These are phyloP conservation scores for Hypotaenidia philippensis DNA, from an alignment of 2,797 vertebrate genomes.

Conservation along the genomic window DNA sequence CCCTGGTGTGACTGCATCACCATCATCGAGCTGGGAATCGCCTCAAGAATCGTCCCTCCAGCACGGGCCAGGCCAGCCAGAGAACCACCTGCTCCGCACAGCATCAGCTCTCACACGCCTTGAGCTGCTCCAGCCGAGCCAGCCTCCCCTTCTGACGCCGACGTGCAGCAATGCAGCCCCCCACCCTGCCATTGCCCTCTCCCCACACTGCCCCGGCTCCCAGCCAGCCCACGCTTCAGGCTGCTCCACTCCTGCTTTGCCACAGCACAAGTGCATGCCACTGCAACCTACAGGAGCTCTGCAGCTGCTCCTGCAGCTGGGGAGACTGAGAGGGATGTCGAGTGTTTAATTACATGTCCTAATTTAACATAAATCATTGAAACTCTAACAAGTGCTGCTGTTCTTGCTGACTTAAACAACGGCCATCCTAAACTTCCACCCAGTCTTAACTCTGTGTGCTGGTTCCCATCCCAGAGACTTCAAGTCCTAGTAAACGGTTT, in stretches of 20 bases:
- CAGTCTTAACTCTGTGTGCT: background rate
- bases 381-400: background rate
- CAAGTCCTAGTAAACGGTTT: background rate
- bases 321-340: background rate
- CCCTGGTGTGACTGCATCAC: fast-evolving
- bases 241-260: background rate
- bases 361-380: background rate
- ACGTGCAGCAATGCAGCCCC: background rate
- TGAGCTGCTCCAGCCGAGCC: fast-evolving
- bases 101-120: fast-evolving
- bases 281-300: background rate
- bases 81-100: fast-evolving
- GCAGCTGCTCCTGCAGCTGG: background rate
- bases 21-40: background rate
- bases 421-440: background rate
- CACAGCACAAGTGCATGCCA: fast-evolving
- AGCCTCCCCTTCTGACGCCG: fast-evolving
- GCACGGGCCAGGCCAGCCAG: fast-evolving
- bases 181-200: too few relatives aligned
- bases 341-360: background rate
- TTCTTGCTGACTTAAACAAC: background rate
- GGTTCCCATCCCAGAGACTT: background rate
- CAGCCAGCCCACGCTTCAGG: fast-evolving
- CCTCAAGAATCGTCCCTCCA: fast-evolving
- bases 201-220: fast-evolving